Evolutionary conservation across 2,797 vertebrate genomes (phyloP).

Genomic region (Aplochiton taeniatus): DNA sequence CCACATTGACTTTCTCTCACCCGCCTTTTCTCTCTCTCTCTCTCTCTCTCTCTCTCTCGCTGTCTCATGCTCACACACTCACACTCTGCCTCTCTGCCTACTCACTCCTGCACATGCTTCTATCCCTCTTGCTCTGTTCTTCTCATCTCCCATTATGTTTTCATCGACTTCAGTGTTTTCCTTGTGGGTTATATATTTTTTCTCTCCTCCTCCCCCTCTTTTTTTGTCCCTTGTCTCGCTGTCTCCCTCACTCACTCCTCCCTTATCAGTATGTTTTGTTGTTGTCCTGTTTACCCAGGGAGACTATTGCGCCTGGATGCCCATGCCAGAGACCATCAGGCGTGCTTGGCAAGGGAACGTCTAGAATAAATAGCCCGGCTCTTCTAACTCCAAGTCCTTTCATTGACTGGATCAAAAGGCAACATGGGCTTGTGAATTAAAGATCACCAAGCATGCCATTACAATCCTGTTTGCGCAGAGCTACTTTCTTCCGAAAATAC

Average conservation of each 20-base stretch:
- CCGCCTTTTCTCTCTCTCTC: too few relatives aligned
- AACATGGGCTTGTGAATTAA: conserved; percentile 7
- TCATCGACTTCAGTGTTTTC: too few relatives aligned
- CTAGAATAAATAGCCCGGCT: neutral
- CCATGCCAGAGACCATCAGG: neutral
- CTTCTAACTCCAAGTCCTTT: neutral
- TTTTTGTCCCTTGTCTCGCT: neutral
- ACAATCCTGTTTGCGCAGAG: conserved; percentile 2
- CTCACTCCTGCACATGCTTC: too few relatives aligned
- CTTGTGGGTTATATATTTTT: too few relatives aligned
- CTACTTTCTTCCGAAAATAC: neutral
- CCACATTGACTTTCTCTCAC: too few relatives aligned
- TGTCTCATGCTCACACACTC: neutral
- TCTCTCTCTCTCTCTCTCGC: neutral
- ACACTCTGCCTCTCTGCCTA: too few relatives aligned
- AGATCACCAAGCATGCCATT: conserved; percentile 17
- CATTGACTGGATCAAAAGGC: neutral
- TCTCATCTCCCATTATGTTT: too few relatives aligned
- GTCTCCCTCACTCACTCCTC: conserved; percentile 3
- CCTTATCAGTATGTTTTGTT: neutral
- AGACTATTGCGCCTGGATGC: neutral
- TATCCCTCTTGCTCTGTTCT: too few relatives aligned
- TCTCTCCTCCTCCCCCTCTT: too few relatives aligned
- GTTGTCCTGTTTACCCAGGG: neutral
- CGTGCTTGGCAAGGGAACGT: neutral